A percentile compares a stretch with the other conserved stretches of the same genome.
These are phyloP conservation scores for Plodia interpunctella DNA, from an alignment of 1,140 invertebrate species.

Conservation along the genomic window DNA sequence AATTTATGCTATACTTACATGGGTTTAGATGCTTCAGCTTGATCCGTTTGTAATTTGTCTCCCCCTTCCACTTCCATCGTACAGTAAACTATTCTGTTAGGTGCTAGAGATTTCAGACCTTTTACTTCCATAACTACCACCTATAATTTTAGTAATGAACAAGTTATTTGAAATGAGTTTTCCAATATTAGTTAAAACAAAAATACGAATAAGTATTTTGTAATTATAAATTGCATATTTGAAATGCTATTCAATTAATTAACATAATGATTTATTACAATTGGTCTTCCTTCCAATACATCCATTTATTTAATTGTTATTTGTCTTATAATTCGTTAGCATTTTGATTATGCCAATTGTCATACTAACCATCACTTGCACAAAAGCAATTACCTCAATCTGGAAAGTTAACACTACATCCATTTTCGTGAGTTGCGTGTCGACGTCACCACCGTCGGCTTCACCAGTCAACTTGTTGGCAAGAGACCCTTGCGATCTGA, in stretches of 20 bases:
- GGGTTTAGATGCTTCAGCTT: conserved; percentile 98
- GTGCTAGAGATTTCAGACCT: conserved; percentile 96
- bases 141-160: conserved; percentile 73
- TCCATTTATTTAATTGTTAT: too few relatives aligned
- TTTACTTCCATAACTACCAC: conserved; percentile 99
- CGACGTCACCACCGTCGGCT: conserved; percentile 92
- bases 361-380: neutral
- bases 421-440: conserved; percentile 95
- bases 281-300: too few relatives aligned
- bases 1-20: conserved; percentile 91
- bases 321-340: too few relatives aligned
- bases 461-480: conserved; percentile 88
- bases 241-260: too few relatives aligned
- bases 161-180: too few relatives aligned
- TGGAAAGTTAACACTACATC: conserved; percentile 98
- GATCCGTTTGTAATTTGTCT: conserved; percentile 99
- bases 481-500: conserved; percentile 93
- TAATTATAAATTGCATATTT: too few relatives aligned
- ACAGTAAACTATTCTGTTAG: conserved; percentile 99
- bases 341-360: too few relatives aligned
- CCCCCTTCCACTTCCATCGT: conserved; percentile 99
- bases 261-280: too few relatives aligned
- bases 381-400: conserved; percentile 86
- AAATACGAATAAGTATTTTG: too few relatives aligned
- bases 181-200: too few relatives aligned